Conservation (phyloP, 2,797 vertebrate species). For the Periparus ater region DNA sequence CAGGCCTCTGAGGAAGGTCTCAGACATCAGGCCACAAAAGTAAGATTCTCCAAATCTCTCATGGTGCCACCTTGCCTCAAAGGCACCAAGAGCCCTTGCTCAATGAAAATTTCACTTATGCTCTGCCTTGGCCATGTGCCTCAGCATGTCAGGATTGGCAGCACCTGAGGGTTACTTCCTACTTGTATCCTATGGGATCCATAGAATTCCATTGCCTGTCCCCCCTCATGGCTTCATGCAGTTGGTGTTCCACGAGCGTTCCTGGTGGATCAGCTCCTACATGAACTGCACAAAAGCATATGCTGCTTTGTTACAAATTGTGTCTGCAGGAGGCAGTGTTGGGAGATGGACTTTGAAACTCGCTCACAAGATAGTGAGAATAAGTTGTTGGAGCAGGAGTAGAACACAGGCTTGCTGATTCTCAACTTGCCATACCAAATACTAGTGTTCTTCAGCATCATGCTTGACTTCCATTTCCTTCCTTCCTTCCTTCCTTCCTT, state of each 20-base stretch:
- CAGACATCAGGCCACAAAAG: neutral
- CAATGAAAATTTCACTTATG: neutral
- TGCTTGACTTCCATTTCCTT: neutral
- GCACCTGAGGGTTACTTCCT: neutral
- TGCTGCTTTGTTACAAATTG: neutral
- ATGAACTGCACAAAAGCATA: neutral
- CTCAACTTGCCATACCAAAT: neutral
- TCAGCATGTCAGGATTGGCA: neutral
- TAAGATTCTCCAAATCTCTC: neutral
- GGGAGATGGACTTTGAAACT: neutral
- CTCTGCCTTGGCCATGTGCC: neutral
- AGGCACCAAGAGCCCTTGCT: neutral
- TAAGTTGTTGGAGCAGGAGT: neutral
- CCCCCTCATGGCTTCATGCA: neutral
- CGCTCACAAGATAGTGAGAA: neutral
- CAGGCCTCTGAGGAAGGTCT: neutral
- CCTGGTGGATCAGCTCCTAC: neutral
- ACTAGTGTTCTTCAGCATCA: neutral
- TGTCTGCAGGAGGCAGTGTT: slow-evolving; percentile 21
- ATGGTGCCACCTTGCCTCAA: neutral
- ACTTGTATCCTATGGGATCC: neutral
- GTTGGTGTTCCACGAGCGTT: neutral
- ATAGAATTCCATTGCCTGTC: neutral
- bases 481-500: neutral
- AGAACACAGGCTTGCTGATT: neutral